Evolutionary conservation across 2,113 vertebrate genomes (phyloP).

Genomic region (Trochalopteron elliotii): DNA sequence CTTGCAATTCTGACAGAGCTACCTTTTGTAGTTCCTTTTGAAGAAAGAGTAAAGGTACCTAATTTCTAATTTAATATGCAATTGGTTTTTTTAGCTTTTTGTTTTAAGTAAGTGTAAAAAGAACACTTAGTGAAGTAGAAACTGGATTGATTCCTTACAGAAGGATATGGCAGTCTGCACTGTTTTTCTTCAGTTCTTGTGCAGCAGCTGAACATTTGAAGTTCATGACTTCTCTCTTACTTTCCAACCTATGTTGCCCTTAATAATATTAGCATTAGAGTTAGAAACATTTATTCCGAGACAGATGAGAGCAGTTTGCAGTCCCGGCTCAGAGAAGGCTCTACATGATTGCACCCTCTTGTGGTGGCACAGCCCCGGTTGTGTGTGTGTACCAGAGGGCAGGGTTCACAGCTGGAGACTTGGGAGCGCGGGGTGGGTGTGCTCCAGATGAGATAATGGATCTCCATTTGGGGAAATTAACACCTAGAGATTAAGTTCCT

Average conservation of each 20-base stretch:
- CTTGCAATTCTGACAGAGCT: conserved; percentile 96
- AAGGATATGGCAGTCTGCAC: not conserved
- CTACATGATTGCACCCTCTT: not conserved
- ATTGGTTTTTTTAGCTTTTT: not conserved
- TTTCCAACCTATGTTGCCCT: not conserved
- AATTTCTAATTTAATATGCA: not conserved
- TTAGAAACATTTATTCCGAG: not conserved
- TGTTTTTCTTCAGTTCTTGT: not conserved
- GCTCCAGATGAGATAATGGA: not conserved
- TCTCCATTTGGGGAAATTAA: not conserved
- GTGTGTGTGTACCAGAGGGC: not conserved
- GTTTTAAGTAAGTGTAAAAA: not conserved
- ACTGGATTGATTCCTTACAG: not conserved
- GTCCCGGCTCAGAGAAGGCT: not conserved
- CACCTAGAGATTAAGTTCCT: not conserved
- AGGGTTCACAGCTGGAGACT: not conserved
- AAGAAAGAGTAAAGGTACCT: conserved; percentile 97
- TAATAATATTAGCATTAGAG: not conserved
- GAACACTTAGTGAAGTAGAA: not conserved
- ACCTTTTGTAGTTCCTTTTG: conserved; percentile 97
- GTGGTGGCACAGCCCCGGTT: not conserved
- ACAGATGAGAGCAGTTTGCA: not conserved
- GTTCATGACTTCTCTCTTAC: not conserved
- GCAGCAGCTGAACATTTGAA: not conserved
- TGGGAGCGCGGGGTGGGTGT: not conserved